phyloP scores from a whole-genome alignment of 2,113 vertebrate genomes.

The Catharus bicknelli region DNA sequence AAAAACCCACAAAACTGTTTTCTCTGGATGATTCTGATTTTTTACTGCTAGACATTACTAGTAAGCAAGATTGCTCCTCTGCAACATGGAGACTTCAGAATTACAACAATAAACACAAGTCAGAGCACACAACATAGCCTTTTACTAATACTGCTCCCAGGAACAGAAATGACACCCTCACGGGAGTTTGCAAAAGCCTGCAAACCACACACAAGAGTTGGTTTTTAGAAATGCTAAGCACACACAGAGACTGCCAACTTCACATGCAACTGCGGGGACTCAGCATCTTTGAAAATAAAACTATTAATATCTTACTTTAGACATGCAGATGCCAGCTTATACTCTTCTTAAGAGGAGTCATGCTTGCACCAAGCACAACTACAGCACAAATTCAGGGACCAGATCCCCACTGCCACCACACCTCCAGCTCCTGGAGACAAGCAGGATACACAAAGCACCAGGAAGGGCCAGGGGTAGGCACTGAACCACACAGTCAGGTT shows the following conservation, averaged over 20 bases:
- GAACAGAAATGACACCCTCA: slow-evolving; percentile 33
- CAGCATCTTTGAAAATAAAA: not conserved
- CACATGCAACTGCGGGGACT: not conserved
- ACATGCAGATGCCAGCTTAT: not conserved
- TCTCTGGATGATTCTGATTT: not conserved
- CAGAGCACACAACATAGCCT: not conserved
- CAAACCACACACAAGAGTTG: not conserved
- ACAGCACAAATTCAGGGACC: not conserved
- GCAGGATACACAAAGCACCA: not conserved
- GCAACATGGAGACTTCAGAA: slow-evolving; percentile 41
- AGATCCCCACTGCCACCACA: not conserved
- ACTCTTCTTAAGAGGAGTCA: not conserved
- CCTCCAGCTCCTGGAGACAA: not conserved
- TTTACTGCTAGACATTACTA: slow-evolving; percentile 28
- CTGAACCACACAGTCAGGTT: not conserved
- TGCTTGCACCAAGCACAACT: not conserved
- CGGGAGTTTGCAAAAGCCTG: not conserved
- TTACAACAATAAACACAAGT: slow-evolving; percentile 47
- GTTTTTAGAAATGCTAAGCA: not conserved
- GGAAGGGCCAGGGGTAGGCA: fast-evolving
- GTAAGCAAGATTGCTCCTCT: slow-evolving; percentile 33
- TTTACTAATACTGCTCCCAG: slow-evolving; percentile 41
- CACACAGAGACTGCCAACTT: not conserved
- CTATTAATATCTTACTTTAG: not conserved
- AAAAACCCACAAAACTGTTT: not conserved